A percentile compares a stretch with the other conserved stretches of the same genome.
Conservation (phyloP, 2,113 vertebrate genomes). For the Phyllostomus hastatus region DNA sequence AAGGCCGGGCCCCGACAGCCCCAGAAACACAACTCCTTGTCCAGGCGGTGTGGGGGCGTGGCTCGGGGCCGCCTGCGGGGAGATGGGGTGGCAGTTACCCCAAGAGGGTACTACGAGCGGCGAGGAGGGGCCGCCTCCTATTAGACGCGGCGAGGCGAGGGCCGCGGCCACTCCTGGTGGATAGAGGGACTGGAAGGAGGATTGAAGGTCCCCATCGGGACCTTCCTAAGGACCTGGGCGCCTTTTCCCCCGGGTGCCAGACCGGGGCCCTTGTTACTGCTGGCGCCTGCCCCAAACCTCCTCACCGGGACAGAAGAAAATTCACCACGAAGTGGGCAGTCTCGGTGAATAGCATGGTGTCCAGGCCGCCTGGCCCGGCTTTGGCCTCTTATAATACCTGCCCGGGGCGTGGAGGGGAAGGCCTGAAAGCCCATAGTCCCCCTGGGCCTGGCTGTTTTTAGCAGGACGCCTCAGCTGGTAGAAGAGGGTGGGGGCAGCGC, state of each 20-base stretch:
- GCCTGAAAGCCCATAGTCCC: conserved; percentile 35
- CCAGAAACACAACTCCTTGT: conserved; percentile 24
- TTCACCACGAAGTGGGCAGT: conserved; percentile 33
- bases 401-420: neutral
- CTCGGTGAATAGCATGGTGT: conserved; percentile 39
- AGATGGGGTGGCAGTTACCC: neutral
- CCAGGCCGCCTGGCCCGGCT: neutral
- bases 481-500: neutral
- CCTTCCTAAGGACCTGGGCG: neutral
- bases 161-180: neutral
- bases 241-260: neutral
- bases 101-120: neutral
- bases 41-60: neutral
- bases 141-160: neutral
- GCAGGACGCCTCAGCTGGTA: conserved; percentile 2
- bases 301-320: conserved; percentile 31
- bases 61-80: neutral
- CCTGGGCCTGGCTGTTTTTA: neutral
- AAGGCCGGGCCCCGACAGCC: neutral
- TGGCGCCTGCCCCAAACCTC: neutral
- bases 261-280: neutral
- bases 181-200: neutral
- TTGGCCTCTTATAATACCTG: conserved; percentile 16
- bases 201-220: accelerated
- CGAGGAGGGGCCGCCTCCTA: neutral